A percentile compares a stretch with the other conserved stretches of the same genome.
Evolutionary conservation across 2,113 vertebrate genomes (phyloP).

Genomic region (Podocnemis expansa): DNA sequence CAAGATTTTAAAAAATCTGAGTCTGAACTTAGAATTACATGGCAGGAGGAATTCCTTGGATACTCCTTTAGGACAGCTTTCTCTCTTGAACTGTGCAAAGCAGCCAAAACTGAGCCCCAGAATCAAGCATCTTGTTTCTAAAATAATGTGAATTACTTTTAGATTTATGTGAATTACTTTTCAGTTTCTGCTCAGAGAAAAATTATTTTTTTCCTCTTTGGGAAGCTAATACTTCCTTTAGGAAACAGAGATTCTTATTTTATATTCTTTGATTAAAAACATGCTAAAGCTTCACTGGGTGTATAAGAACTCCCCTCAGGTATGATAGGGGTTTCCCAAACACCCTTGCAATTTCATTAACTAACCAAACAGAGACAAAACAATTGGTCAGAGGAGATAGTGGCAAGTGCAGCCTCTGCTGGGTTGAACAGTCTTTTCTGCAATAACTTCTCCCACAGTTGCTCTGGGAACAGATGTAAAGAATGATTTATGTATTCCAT

Average conservation of each 20-base stretch:
- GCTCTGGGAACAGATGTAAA: neutral
- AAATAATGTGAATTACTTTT: neutral
- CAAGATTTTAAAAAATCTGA: neutral
- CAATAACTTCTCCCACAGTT: neutral
- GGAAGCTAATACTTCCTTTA: constrained; percentile 16
- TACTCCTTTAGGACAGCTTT: neutral
- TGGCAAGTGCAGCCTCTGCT: neutral
- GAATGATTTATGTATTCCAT: neutral
- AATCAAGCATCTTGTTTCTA: neutral
- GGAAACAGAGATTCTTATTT: neutral
- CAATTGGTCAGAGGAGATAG: neutral
- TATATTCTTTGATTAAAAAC: neutral
- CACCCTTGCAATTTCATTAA: constrained; percentile 28
- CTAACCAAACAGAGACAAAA: neutral
- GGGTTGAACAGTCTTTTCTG: neutral
- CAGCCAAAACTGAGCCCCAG: neutral
- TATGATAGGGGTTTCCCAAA: neutral
- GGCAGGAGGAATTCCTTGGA: neutral
- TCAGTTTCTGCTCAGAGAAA: neutral
- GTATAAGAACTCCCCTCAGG: neutral
- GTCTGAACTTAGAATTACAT: neutral
- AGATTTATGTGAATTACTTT: constrained; percentile 15
- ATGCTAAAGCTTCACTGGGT: neutral
- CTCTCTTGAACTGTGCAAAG: neutral
- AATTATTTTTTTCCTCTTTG: constrained; percentile 13